Conservation (phyloP, 2,797 vertebrate genomes). For the Siniperca undulata region DNA sequence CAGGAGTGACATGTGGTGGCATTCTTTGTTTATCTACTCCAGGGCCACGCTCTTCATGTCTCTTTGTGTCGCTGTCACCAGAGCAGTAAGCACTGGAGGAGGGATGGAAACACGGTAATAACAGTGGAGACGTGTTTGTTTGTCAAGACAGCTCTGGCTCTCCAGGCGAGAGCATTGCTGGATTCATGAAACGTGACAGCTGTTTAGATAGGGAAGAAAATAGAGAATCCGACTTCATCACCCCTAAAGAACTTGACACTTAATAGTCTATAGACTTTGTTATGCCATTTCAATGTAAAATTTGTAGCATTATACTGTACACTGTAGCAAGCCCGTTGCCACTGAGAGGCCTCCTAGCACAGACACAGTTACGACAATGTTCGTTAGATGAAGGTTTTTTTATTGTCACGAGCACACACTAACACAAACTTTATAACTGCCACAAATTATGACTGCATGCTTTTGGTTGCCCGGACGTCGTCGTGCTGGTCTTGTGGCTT, state of each 20-base stretch:
- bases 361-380: too few species aligned
- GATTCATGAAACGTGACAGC: slow-evolving; percentile 78
- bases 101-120: slow-evolving; percentile 57
- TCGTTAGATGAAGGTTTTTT: too few species aligned
- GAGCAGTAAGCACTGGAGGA: slow-evolving; percentile 66
- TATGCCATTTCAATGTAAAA: slow-evolving; percentile 13
- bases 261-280: slow-evolving; percentile 26
- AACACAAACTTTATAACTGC: too few species aligned
- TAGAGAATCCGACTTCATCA: slow-evolving; percentile 50
- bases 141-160: slow-evolving; percentile 65
- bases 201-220: slow-evolving; percentile 67
- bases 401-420: too few species aligned
- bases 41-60: slow-evolving; percentile 74
- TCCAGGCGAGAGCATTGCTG: slow-evolving; percentile 56
- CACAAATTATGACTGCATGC: too few species aligned
- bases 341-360: too few species aligned
- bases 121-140: slow-evolving; percentile 69
- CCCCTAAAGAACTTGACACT: slow-evolving; percentile 32
- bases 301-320: neutral
- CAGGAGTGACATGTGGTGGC: slow-evolving; percentile 76
- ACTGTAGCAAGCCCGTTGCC: too few species aligned
- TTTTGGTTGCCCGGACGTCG: too few species aligned
- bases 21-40: slow-evolving; percentile 80
- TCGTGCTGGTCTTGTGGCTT: too few species aligned
- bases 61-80: slow-evolving; percentile 79